phyloP scores from a whole-genome alignment of 2,113 vertebrate genomes.

The Salvelinus sp. region DNA sequence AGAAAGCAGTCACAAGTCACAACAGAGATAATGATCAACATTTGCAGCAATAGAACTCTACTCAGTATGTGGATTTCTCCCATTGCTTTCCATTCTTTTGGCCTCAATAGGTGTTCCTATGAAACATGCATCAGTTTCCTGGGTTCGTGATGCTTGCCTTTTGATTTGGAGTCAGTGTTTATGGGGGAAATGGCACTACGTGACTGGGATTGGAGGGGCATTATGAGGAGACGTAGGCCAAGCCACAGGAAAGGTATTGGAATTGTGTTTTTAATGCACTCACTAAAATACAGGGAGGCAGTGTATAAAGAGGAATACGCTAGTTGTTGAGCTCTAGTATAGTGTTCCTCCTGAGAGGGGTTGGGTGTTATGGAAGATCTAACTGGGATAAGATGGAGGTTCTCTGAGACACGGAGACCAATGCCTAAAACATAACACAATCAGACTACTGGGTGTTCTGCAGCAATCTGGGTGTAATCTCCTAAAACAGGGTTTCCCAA shows the following conservation, averaged over 20 bases:
- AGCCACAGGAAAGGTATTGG: background rate
- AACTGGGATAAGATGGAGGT: no score
- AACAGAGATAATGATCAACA: no score
- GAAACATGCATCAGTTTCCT: constrained; percentile 5
- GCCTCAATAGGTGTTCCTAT: background rate
- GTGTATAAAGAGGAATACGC: background rate
- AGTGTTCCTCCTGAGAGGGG: background rate
- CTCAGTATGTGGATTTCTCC: background rate
- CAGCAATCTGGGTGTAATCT: background rate
- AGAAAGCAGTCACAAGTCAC: no score
- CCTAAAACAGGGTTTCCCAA: background rate
- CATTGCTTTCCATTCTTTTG: background rate
- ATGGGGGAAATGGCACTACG: background rate
- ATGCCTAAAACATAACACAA: no score
- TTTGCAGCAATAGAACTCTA: background rate
- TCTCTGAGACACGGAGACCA: no score
- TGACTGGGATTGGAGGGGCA: background rate
- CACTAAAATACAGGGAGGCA: background rate
- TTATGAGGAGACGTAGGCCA: background rate
- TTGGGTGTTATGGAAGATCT: background rate
- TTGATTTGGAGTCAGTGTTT: constrained; percentile 1
- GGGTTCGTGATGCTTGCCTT: background rate
- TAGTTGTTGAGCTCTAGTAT: background rate
- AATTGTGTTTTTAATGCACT: background rate
- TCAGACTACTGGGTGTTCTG: no score